Evolutionary conservation across 1,140 invertebrate species (phyloP).

Genomic region (Brachionus sp.): DNA sequence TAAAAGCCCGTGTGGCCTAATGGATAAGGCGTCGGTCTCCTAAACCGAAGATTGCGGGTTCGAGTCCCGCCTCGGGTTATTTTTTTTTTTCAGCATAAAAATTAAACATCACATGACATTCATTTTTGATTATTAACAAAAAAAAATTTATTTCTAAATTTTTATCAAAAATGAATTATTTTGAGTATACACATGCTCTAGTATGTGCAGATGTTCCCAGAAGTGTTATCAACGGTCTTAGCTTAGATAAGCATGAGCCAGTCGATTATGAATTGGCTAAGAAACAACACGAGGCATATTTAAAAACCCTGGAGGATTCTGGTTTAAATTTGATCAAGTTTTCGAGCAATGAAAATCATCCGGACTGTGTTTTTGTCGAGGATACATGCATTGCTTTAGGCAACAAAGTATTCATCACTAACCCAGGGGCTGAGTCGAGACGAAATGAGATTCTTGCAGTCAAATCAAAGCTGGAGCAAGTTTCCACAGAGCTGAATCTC

Average conservation of each 20-base stretch:
- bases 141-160: neutral
- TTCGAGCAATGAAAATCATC: neutral
- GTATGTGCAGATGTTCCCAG: neutral
- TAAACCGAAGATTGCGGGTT: constrained; percentile 61
- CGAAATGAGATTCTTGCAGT: neutral
- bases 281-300: neutral
- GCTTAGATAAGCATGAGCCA: neutral
- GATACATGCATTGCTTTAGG: constrained; percentile 14
- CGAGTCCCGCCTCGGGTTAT: constrained; percentile 55
- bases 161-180: constrained; percentile 4
- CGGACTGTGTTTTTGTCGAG: constrained; percentile 41
- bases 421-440: constrained; percentile 8
- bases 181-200: constrained; percentile 34
- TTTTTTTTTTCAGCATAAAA: neutral
- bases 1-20: constrained; percentile 55
- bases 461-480: neutral
- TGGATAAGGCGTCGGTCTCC: constrained; percentile 62
- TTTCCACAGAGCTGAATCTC: neutral
- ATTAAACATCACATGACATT: neutral
- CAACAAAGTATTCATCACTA: constrained; percentile 10
- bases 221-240: neutral
- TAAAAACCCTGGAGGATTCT: neutral
- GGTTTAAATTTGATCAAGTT: neutral
- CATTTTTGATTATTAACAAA: neutral
- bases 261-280: neutral